Evolutionary conservation across 2,797 vertebrate genomes (phyloP), one percentile per base, ranked within the genome.

Genomic region (Gymnoscopelus braueri): DNA sequence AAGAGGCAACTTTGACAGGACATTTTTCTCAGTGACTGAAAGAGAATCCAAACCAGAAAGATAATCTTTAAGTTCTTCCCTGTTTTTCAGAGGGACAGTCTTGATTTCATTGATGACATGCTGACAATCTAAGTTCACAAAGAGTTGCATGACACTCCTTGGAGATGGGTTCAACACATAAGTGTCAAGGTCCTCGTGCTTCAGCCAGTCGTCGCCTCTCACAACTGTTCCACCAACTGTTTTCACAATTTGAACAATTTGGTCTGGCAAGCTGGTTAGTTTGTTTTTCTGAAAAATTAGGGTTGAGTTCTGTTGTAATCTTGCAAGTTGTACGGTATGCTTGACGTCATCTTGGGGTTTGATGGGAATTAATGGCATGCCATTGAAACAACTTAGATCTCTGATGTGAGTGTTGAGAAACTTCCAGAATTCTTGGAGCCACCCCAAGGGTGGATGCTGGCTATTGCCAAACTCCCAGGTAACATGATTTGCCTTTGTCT

Each of bases 381-480:
- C 93, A 73, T 71, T 79, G 68, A 96, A 93, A 29, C 47, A 3
- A 23, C 74, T 77, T 79, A 96, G 83, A 53, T 92, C 80, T 60
- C 47, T 79, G 64, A 87, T 67, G 0, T 94, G 85, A 65, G 1
- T 71, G 61, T 88, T 91, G 55, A 97, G 91, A 84, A 95, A 96
- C 48, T 79, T 88, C 95, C 96, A 96, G 77, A 96, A 91, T 44
- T 91, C 80, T 64, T 75, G 60, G 2, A 96, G 78, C 95, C 96
- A 97, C 32, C 87, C 82, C 4, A 75, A 75, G 39, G 95, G 94
- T 24, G 95, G 95, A 69, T 95, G 91, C 2, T 79, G 69, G 0
- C 5, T 65, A 1, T 81, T 81, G 48, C 26, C 52, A 2, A 77
- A 69, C 65, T 86, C 75, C 96, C 95, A 96, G 24, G 26, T 85